A percentile compares a stretch with the other conserved stretches of the same genome.
Conservation (phyloP, 2,888 invertebrate genomes). For the Lysandra bellargus region DNA sequence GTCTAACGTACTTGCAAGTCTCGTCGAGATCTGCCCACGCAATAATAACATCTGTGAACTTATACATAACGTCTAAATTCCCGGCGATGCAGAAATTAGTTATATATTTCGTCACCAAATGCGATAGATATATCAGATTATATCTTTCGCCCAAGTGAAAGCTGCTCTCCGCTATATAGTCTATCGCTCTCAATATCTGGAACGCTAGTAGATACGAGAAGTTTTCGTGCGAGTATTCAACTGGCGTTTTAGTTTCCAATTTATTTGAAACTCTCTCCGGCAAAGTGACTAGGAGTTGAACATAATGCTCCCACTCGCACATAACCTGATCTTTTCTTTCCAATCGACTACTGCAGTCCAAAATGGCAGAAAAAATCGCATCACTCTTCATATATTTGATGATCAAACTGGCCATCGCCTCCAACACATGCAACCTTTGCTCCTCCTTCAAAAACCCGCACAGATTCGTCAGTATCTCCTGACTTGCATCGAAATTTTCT, state of each 20-base stretch:
- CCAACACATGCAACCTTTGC: conserved; percentile 50
- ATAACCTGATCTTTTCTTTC: conserved; percentile 44
- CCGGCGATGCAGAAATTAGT: conserved; percentile 76
- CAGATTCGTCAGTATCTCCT: conserved; percentile 72
- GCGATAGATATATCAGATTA: conserved; percentile 70
- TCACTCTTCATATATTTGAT: conserved; percentile 79
- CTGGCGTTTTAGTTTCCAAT: conserved; percentile 76
- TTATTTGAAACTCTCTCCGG: conserved; percentile 87
- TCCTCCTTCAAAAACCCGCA: conserved; percentile 72
- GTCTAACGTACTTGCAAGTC: conserved; percentile 58
- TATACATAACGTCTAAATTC: conserved; percentile 67
- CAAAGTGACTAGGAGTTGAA: conserved; percentile 83
- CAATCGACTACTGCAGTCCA: conserved; percentile 52
- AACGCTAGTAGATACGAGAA: conserved; percentile 81
- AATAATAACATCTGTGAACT: conserved; percentile 79
- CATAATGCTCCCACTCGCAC: conserved; percentile 73
- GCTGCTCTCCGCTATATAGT: conserved; percentile 78
- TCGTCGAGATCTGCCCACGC: conserved; percentile 66
- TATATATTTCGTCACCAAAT: conserved; percentile 82
- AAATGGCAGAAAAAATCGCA: conserved; percentile 74
- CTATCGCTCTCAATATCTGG: conserved; percentile 81
- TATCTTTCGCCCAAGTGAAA: conserved; percentile 53
- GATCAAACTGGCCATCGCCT: conserved; percentile 65
- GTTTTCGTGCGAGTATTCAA: conserved; percentile 78
- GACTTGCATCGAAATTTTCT: conserved; percentile 68